A percentile compares a stretch with the other conserved stretches of the same genome.
Conservation (phyloP, 1,140 invertebrate species). For the Pemphigus obesinymphae region DNA sequence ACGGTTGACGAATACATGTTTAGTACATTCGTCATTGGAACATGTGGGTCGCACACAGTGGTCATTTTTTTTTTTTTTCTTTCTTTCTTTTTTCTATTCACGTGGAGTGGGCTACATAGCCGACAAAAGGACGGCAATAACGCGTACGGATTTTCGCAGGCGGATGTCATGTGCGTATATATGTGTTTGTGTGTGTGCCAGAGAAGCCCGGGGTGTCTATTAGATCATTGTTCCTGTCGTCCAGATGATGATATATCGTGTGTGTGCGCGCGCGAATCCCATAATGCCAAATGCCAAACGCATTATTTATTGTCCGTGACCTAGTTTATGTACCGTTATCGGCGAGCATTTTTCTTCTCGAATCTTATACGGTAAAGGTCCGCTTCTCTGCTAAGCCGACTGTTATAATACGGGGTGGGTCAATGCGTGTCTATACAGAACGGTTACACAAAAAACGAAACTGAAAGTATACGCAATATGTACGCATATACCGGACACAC, state of each 20-base stretch:
- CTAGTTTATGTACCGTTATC: not conserved
- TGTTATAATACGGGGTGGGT: too few relatives aligned
- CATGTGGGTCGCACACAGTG: constrained; percentile 1
- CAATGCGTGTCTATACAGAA: not conserved
- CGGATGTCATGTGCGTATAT: not conserved
- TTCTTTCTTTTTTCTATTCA: too few relatives aligned
- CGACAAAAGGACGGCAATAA: not conserved
- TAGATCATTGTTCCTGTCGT: not conserved
- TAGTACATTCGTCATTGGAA: not conserved
- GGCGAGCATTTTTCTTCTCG: not conserved
- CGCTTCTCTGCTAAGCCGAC: not conserved
- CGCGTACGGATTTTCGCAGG: not conserved
- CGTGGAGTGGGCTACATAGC: not conserved
- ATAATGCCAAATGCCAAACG: not conserved
- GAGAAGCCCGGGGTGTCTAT: not conserved
- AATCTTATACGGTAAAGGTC: not conserved
- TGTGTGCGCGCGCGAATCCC: not conserved
- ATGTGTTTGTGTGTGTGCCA: not conserved
- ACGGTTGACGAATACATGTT: too few relatives aligned
- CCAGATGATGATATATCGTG: not conserved
- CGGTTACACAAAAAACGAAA: not conserved
- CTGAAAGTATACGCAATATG: not conserved
- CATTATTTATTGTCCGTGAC: not conserved
- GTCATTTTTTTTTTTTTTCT: too few relatives aligned
- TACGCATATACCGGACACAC: not conserved